Evolutionary conservation across 2,888 invertebrate genomes (phyloP).

Genomic region (Drosophila planitibia): DNA sequence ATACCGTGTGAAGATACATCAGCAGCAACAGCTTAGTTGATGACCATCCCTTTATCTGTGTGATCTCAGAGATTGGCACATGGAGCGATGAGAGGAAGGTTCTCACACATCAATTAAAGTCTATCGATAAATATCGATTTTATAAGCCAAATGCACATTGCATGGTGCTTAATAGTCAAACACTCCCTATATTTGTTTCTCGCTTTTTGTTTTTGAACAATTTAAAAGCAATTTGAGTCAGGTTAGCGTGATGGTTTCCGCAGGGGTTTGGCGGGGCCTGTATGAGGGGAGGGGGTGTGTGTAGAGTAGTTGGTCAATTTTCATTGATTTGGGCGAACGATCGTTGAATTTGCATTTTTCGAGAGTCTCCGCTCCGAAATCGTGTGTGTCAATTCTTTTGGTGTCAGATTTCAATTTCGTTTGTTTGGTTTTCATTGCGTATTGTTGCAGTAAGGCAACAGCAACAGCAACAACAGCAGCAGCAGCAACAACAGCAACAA

Average conservation of each 20-base stretch:
- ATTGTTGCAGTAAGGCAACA: slow-evolving; percentile 65
- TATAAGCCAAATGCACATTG: neutral
- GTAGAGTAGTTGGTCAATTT: slow-evolving; percentile 46
- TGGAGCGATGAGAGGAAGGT: neutral
- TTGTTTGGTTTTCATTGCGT: slow-evolving; percentile 75
- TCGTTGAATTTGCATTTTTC: slow-evolving; percentile 73
- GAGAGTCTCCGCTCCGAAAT: slow-evolving; percentile 47
- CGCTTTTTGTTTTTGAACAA: slow-evolving; percentile 58
- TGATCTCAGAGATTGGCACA: neutral
- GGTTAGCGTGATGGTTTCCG: slow-evolving; percentile 25
- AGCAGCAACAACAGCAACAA: slow-evolving; percentile 45
- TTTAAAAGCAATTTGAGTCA: slow-evolving; percentile 80
- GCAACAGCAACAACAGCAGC: slow-evolving; percentile 16
- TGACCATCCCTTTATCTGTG: neutral
- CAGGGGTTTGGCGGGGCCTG: neutral
- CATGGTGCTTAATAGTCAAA: neutral
- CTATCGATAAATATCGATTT: slow-evolving; percentile 11
- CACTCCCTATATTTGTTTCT: neutral
- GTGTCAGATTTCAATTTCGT: slow-evolving; percentile 81
- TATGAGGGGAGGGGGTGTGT: neutral
- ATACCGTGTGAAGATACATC: slow-evolving; percentile 9
- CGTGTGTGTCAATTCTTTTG: slow-evolving; percentile 77
- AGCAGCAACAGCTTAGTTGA: neutral
- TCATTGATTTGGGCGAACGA: slow-evolving; percentile 56
- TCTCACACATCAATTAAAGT: neutral